Percentiles rank a stretch among this genome's conserved stretches.
These are phyloP conservation scores for Pteropus alecto DNA, from an alignment of 2,113 vertebrate genomes.

Conservation along the genomic window DNA sequence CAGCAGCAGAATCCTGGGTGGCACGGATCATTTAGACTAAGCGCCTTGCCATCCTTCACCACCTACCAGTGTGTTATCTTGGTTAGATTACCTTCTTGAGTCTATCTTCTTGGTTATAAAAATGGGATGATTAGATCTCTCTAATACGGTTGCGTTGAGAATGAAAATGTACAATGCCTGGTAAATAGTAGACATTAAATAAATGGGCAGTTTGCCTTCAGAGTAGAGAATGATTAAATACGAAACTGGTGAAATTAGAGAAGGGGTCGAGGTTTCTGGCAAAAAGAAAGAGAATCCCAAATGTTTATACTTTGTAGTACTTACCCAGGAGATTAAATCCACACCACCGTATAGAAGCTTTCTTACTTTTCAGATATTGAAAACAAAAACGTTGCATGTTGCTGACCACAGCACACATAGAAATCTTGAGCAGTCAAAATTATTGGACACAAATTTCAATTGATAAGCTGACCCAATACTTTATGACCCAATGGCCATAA, in stretches of 20 bases:
- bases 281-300: neutral
- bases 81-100: neutral
- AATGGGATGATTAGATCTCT: neutral
- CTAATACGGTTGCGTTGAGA: neutral
- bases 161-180: neutral
- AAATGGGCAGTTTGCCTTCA: neutral
- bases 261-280: neutral
- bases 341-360: neutral
- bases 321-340: neutral
- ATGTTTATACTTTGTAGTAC: neutral
- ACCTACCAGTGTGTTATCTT: neutral
- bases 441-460: neutral
- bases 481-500: neutral
- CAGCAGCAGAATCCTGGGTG: neutral
- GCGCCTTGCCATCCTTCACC: neutral
- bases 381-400: neutral
- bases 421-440: neutral
- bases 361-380: neutral
- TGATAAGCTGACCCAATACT: neutral
- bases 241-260: neutral
- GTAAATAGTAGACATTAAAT: neutral
- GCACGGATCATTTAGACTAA: too few species aligned
- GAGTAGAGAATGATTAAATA: neutral
- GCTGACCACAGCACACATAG: too few species aligned
- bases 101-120: neutral